Conservation (phyloP, 2,113 vertebrate species). For the Oncorhynchus mykiss region DNA sequence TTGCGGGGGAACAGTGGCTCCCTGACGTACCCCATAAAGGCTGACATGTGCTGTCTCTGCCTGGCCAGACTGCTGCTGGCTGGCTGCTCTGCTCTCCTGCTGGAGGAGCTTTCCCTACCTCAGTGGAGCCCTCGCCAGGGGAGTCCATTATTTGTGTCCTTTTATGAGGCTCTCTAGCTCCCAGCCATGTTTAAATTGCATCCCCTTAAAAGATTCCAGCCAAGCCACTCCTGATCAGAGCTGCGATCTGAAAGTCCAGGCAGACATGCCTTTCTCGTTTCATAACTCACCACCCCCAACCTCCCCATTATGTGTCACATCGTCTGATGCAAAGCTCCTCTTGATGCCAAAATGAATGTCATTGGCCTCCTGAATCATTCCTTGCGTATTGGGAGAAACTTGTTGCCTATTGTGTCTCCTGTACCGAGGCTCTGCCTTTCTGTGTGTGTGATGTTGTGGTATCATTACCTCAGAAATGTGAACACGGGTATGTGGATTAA, state of each 20-base stretch:
- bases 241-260: background rate
- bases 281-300: background rate
- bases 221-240: constrained; percentile 12
- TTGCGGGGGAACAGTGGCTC: background rate
- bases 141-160: constrained; percentile 29
- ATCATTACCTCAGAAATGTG: background rate
- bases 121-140: constrained; percentile 8
- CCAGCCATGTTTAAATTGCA: constrained; percentile 43
- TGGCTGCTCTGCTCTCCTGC: constrained; percentile 2
- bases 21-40: constrained; percentile 8
- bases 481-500: background rate
- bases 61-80: background rate
- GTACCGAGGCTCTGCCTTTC: background rate
- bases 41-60: constrained; percentile 17
- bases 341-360: background rate
- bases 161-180: constrained; percentile 25
- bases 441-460: background rate
- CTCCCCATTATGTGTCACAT: constrained; percentile 2
- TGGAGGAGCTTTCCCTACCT: background rate
- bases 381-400: constrained; percentile 67
- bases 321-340: background rate
- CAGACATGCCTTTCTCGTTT: constrained; percentile 1
- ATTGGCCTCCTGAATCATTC: background rate
- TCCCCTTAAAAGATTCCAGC: constrained; percentile 21
- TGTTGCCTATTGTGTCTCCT: constrained; percentile 64